Evolutionary conservation across 2,113 vertebrate genomes (phyloP).

Genomic region (Phylloscopus whistleri): DNA sequence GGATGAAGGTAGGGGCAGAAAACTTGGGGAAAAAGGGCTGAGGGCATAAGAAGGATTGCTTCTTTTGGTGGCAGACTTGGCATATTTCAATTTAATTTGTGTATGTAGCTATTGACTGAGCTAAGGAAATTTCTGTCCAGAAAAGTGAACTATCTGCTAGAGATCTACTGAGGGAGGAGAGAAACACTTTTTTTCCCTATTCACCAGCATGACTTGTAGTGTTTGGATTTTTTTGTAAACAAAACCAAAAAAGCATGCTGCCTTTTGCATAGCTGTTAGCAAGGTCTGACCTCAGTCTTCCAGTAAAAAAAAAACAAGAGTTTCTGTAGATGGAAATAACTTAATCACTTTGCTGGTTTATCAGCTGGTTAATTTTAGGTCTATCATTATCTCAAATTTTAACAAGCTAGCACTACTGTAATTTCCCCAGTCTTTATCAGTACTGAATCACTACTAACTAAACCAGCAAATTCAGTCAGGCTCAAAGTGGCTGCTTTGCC

Average conservation of each 20-base stretch:
- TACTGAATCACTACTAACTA: neutral
- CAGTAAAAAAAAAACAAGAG: neutral
- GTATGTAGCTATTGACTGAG: neutral
- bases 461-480: neutral
- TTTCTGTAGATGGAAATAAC: neutral
- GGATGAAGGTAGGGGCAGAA: neutral
- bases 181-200: neutral
- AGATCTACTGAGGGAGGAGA: neutral
- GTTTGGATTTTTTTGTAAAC: neutral
- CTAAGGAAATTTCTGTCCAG: neutral
- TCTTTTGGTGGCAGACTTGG: neutral
- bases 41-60: neutral
- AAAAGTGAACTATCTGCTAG: neutral
- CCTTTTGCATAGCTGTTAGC: neutral
- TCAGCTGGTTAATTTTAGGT: neutral
- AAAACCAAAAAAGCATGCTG: accelerated
- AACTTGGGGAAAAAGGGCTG: neutral
- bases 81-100: neutral
- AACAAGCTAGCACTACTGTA: neutral
- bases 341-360: neutral
- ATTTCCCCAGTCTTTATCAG: neutral
- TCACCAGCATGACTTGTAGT: neutral
- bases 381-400: neutral
- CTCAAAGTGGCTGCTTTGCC: neutral
- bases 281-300: neutral